Evolutionary conservation across 2,113 vertebrate species (phyloP), one percentile per base, ranked within the genome.

Genomic region (Bubo bubo): DNA sequence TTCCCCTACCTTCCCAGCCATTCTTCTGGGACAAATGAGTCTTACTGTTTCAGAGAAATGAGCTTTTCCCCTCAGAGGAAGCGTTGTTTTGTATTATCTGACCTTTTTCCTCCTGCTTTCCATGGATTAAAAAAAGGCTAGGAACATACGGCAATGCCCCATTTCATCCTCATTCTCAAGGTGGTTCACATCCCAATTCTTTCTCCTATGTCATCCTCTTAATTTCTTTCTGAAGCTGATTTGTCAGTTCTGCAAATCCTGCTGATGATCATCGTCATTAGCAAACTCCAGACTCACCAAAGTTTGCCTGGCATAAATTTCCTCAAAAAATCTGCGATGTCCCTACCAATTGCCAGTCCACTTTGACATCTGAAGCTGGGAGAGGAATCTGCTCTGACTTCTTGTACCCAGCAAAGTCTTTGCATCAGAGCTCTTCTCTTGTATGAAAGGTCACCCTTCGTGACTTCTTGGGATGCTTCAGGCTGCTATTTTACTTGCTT

Each of bases 51-150:
- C 73, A 92, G 43, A 85, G 24, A 91, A 94, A 75, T 37, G 16
- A 96, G 39, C 70, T 87, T 83, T 73, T 84, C 52, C 27, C 53
- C 84, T 81, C 62, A 75, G 84, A 87, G 32, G 43, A 93, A 93
- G 50, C 39, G 9, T 8, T 8, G 20, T 23, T 95, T 66, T 74
- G 14, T 85, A 56, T 87, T 58, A 85, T 47, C 52, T 93, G 77
- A 91, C 90, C 68, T 93, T 94, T 82, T 86, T 91, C 39, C 43
- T 87, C 35, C 58, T 85, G 20, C 43, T 82, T 91, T 93, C 56
- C 20, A 3, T 19, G 27, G 34, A 64, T 75, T 49, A 52, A 84
- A 84, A 88, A 80, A 91, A 68, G 24, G 8, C 41, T 73, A 70
- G 55, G 18, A 93, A 60, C 9, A 26, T 59, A 43, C 0, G 9